Evolutionary conservation across 2,797 vertebrate genomes (phyloP).

Genomic region (Luscinia luscinia): DNA sequence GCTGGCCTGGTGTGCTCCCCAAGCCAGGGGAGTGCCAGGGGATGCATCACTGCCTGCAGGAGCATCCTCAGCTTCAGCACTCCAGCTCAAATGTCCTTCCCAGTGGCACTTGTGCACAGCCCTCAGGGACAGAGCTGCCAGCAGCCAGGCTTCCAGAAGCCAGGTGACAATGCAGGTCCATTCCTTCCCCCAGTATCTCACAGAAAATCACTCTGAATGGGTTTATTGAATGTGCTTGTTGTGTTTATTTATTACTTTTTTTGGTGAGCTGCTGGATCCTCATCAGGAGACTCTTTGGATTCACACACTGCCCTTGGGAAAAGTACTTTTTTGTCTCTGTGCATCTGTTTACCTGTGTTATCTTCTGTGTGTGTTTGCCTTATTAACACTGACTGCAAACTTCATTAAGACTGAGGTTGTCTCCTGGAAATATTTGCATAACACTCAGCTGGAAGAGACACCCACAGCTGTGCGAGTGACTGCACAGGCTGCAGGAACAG

Average conservation of each 20-base stretch:
- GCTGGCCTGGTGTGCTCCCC: constrained; percentile 28
- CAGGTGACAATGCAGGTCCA: not conserved
- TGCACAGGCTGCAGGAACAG: not conserved
- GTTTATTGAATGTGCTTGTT: not conserved
- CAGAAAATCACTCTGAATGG: not conserved
- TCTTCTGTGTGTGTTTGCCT: not conserved
- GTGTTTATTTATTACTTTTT: not conserved
- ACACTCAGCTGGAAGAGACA: not conserved
- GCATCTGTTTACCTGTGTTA: not conserved
- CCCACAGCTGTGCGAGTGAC: not conserved
- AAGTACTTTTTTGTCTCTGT: not conserved
- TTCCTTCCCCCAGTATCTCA: not conserved
- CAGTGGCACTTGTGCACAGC: not conserved
- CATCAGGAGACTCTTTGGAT: not conserved
- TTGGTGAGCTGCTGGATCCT: not conserved
- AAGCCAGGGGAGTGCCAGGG: not conserved
- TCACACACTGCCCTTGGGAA: not conserved
- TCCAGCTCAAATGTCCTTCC: not conserved
- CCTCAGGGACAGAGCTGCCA: not conserved
- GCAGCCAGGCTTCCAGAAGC: not conserved
- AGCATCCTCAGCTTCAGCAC: not conserved
- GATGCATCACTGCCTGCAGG: not conserved
- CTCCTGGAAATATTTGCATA: not conserved
- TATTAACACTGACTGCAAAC: not conserved
- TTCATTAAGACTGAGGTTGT: not conserved